These are phyloP conservation scores for Eupristina koningsbergeri DNA, from an alignment of 1,140 invertebrate genomes.

Conservation along the genomic window DNA sequence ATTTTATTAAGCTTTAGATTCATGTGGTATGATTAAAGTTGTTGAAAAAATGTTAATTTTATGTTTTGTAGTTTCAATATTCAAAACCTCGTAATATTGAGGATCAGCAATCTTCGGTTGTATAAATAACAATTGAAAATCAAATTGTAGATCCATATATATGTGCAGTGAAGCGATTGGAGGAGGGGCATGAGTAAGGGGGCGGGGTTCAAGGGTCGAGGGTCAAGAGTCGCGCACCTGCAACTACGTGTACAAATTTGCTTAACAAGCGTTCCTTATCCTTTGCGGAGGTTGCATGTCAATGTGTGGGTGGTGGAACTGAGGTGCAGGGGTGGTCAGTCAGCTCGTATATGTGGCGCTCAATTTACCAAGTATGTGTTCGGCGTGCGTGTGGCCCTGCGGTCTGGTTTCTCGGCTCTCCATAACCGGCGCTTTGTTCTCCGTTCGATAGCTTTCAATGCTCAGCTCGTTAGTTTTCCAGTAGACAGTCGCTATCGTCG, in stretches of 20 bases:
- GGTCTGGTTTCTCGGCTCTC: slow-evolving; percentile 76
- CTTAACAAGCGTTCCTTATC: neutral
- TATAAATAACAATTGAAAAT: neutral
- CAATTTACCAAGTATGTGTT: slow-evolving; percentile 70
- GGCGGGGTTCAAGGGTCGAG: too few relatives aligned
- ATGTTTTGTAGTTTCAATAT: too few relatives aligned
- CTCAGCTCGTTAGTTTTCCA: slow-evolving; percentile 83
- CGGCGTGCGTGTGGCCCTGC: slow-evolving; percentile 71
- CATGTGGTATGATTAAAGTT: too few relatives aligned
- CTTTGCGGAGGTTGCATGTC: neutral
- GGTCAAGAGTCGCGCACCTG: too few relatives aligned
- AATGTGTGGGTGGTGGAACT: neutral
- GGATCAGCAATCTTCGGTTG: neutral
- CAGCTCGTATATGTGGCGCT: neutral
- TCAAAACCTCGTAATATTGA: too few relatives aligned
- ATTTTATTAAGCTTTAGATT: too few relatives aligned
- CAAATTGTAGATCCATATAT: neutral
- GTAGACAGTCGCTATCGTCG: slow-evolving; percentile 80
- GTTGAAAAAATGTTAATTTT: too few relatives aligned
- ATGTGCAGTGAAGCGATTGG: neutral
- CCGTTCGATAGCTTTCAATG: slow-evolving; percentile 78
- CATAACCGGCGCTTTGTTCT: slow-evolving; percentile 76
- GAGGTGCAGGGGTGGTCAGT: too few relatives aligned
- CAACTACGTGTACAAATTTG: neutral
- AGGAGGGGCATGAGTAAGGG: too few relatives aligned